These are phyloP conservation scores for Chauna torquata DNA, from an alignment of 2,113 vertebrate species.

Conservation along the genomic window DNA sequence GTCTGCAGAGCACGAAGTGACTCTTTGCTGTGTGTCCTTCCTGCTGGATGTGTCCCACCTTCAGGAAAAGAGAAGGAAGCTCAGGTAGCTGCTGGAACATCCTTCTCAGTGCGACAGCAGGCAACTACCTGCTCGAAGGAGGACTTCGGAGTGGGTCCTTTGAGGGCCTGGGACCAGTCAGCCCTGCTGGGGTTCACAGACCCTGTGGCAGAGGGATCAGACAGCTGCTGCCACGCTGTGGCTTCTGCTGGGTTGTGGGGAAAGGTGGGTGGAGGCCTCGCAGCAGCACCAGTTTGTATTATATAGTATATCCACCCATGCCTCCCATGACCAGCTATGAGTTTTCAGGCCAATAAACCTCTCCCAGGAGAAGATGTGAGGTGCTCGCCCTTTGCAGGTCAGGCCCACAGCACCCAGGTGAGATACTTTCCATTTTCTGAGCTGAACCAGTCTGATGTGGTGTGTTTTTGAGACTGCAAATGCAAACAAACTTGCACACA, in stretches of 20 bases:
- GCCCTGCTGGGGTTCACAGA: background rate
- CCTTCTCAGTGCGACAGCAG: background rate
- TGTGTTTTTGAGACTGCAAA: background rate
- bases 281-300: background rate
- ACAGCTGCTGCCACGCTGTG: background rate
- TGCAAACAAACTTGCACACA: background rate
- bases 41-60: background rate
- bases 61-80: background rate
- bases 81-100: background rate
- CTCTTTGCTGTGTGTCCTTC: background rate
- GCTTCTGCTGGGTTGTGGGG: background rate
- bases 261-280: background rate
- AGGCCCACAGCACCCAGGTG: background rate
- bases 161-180: background rate
- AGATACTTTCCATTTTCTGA: background rate
- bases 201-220: background rate
- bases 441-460: rapidly evolving
- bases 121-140: background rate
- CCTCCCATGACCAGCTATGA: background rate
- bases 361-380: background rate
- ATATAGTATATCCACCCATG: too few relatives aligned
- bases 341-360: background rate
- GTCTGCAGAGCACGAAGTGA: background rate
- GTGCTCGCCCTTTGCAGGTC: background rate
- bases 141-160: background rate